Percentiles rank a stretch among this genome's conserved stretches.
Conservation (phyloP, 2,888 invertebrate genomes). For the Mythimna loreyi region DNA sequence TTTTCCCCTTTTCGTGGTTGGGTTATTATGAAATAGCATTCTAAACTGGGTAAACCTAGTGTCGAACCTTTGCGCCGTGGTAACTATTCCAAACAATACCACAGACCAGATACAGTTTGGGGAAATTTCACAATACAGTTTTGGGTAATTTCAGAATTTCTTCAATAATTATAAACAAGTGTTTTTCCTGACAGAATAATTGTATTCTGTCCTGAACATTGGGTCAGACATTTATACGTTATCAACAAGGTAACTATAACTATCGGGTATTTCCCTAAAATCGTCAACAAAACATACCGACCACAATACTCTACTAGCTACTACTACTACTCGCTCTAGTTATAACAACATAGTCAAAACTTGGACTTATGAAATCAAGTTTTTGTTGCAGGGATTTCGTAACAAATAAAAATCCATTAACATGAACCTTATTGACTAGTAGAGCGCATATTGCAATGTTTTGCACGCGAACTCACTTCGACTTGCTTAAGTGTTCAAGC, state of each 20-base stretch:
- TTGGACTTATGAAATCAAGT: slow-evolving; percentile 15
- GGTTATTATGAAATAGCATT: too few relatives aligned
- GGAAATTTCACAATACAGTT: background rate
- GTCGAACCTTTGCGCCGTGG: too few relatives aligned
- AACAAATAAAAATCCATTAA: slow-evolving; percentile 57
- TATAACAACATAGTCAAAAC: slow-evolving; percentile 14
- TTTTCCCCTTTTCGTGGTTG: too few relatives aligned
- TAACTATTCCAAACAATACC: too few relatives aligned
- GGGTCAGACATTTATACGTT: background rate
- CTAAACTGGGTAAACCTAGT: too few relatives aligned
- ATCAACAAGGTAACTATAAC: background rate
- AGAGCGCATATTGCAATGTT: slow-evolving; percentile 58
- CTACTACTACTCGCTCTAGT: background rate
- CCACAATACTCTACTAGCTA: background rate
- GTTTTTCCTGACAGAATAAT: background rate
- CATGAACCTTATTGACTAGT: slow-evolving; percentile 54
- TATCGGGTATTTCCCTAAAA: background rate
- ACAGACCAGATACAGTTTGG: too few relatives aligned
- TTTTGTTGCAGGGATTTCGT: slow-evolving; percentile 48
- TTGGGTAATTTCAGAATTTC: background rate
- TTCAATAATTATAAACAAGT: background rate
- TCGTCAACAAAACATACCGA: background rate
- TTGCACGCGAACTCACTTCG: slow-evolving; percentile 51
- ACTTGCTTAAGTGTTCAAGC: slow-evolving; percentile 46
- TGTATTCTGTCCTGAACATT: too few relatives aligned